Evolutionary conservation across 2,888 invertebrate genomes (phyloP).

Genomic region (Laspeyria flexula): DNA sequence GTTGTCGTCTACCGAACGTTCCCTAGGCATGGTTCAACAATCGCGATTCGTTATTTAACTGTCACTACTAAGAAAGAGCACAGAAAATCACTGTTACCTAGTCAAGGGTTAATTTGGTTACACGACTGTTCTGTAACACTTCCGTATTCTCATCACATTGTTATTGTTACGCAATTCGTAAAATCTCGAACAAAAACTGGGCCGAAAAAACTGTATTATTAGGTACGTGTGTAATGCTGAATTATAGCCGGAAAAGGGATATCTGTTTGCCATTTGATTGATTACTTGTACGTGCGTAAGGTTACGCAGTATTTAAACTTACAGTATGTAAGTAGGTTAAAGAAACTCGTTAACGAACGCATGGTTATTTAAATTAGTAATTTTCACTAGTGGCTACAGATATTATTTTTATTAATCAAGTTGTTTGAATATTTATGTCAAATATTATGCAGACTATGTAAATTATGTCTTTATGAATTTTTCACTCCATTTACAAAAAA

Average conservation of each 20-base stretch:
- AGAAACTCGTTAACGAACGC: constrained; percentile 25
- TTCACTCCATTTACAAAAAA: no score
- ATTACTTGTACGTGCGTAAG: constrained; percentile 17
- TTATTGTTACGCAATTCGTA: constrained; percentile 55
- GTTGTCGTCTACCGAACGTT: constrained; percentile 66
- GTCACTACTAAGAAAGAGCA: constrained; percentile 72
- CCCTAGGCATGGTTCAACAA: constrained; percentile 72
- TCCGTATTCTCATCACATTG: constrained; percentile 57
- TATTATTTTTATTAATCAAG: no score
- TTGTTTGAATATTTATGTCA: no score
- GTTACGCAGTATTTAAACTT: constrained; percentile 2
- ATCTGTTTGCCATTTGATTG: constrained; percentile 16
- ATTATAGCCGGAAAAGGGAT: constrained; percentile 24
- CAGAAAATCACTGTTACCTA: constrained; percentile 68
- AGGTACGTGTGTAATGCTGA: constrained; percentile 5
- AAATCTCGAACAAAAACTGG: constrained; percentile 39
- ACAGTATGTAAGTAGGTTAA: constrained; percentile 23
- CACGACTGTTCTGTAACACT: constrained; percentile 51
- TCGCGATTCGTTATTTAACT: constrained; percentile 68
- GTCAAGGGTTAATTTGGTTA: constrained; percentile 58
- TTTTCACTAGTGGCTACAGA: constrained; percentile 9
- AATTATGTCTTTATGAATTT: no score
- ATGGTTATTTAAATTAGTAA: constrained; percentile 21
- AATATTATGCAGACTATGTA: no score
- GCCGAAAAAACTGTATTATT: background rate